Evolutionary conservation across 2,888 invertebrate species (phyloP).

Genomic region (Drosophila anomalata): DNA sequence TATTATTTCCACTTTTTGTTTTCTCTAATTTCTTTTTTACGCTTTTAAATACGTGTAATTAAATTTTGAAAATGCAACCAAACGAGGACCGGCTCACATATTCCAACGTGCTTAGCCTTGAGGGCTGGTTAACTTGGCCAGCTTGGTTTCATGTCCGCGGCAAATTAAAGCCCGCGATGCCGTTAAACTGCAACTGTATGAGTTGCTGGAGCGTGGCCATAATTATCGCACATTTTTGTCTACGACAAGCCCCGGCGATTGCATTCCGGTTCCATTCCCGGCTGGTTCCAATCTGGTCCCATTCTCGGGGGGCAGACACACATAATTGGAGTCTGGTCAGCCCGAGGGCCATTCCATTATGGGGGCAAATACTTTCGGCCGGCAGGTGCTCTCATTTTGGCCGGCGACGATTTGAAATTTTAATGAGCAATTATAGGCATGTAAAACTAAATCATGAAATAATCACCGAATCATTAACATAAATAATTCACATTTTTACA

Average conservation of each 20-base stretch:
- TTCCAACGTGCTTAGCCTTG: constrained; percentile 59
- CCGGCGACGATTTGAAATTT: constrained; percentile 54
- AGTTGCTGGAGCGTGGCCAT: constrained; percentile 39
- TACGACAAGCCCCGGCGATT: constrained; percentile 45
- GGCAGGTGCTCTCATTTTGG: constrained; percentile 33
- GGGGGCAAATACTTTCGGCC: constrained; percentile 17
- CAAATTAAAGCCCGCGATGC: constrained; percentile 69
- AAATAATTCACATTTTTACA: constrained; percentile 62
- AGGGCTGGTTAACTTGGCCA: constrained; percentile 39
- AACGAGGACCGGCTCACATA: constrained; percentile 20
- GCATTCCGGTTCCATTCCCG: constrained; percentile 32
- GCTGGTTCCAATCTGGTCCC: neutral
- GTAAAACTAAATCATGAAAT: constrained; percentile 58
- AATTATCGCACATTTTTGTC: constrained; percentile 65
- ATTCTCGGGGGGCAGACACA: constrained; percentile 21
- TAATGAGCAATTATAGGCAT: constrained; percentile 67
- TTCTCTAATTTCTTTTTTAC: constrained; percentile 51
- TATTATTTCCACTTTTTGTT: constrained; percentile 27
- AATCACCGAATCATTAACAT: constrained; percentile 64
- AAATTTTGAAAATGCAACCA: constrained; percentile 62
- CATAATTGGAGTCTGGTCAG: constrained; percentile 40
- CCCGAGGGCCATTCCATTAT: constrained; percentile 15
- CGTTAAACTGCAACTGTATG: constrained; percentile 14
- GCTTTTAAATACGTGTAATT: constrained; percentile 79
- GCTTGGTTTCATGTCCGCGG: constrained; percentile 64